Evolutionary conservation across 2,113 vertebrate species (phyloP).

Genomic region (Neopipo cinnamomea): DNA sequence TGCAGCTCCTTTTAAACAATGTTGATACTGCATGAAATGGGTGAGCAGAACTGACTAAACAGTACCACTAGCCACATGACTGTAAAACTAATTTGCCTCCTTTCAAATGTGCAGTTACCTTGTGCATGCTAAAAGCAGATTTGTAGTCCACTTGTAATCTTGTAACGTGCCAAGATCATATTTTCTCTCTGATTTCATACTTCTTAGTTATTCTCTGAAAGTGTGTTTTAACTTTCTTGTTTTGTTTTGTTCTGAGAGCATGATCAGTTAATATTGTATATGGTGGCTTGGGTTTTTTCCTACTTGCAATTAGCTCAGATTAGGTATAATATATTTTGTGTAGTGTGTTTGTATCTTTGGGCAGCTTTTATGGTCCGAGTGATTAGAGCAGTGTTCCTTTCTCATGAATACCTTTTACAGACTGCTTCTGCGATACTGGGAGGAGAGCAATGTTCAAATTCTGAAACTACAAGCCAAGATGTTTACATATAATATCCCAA

Average conservation of each 20-base stretch:
- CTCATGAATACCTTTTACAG: slow-evolving; percentile 78
- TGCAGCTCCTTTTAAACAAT: not conserved
- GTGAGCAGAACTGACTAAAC: not conserved
- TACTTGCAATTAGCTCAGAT: not conserved
- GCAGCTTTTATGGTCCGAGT: not conserved
- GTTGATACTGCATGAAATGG: not conserved
- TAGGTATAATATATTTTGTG: not conserved
- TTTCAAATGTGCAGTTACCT: not conserved
- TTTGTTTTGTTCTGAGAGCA: not conserved
- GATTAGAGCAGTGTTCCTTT: slow-evolving; percentile 67
- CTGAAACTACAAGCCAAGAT: slow-evolving; percentile 92
- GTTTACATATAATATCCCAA: slow-evolving; percentile 87
- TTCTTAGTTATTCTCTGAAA: not conserved
- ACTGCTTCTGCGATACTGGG: slow-evolving; percentile 88
- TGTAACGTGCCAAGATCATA: not conserved
- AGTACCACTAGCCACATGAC: not conserved
- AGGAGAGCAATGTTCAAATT: slow-evolving; percentile 89
- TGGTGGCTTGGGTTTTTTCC: not conserved
- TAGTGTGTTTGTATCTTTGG: not conserved
- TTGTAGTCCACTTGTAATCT: not conserved
- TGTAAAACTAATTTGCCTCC: not conserved
- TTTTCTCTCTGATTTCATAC: not conserved
- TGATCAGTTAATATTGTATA: not conserved
- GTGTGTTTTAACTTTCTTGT: not conserved
- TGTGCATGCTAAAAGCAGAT: not conserved